These are phyloP conservation scores for Eleutherodactylus coqui DNA, from an alignment of 2,797 vertebrate genomes.

Conservation along the genomic window DNA sequence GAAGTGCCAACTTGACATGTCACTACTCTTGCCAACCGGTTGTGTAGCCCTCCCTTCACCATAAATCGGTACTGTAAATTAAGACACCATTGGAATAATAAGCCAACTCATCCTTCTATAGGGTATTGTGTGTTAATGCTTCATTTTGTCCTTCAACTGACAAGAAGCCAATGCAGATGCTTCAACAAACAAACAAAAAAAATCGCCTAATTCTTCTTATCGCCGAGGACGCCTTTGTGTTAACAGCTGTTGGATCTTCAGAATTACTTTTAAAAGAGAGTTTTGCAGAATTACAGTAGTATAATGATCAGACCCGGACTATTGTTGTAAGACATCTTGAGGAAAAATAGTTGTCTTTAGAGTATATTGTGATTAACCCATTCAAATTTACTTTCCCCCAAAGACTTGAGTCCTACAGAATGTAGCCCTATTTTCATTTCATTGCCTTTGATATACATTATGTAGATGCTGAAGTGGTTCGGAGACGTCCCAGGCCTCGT, in stretches of 20 bases:
- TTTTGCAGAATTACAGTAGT: constrained; percentile 53
- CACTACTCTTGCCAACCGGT: neutral
- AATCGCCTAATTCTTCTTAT: constrained; percentile 54
- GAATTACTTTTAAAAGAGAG: constrained; percentile 54
- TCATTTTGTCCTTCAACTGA: constrained; percentile 57
- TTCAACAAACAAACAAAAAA: constrained; percentile 35
- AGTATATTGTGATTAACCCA: constrained; percentile 47
- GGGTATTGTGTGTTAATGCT: constrained; percentile 56
- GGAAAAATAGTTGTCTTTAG: constrained; percentile 41
- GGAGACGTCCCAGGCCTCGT: neutral
- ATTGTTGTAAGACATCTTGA: constrained; percentile 43
- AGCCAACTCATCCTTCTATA: constrained; percentile 22
- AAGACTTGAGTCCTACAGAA: constrained; percentile 11
- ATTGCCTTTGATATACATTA: constrained; percentile 31
- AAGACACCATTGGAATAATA: constrained; percentile 29
- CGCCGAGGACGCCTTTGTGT: constrained; percentile 52
- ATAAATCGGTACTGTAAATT: constrained; percentile 1
- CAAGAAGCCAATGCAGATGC: constrained; percentile 58
- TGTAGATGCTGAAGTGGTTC: constrained; percentile 15
- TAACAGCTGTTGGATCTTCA: constrained; percentile 52
- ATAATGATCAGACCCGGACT: constrained; percentile 38
- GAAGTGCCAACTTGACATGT: neutral
- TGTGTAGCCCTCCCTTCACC: neutral
- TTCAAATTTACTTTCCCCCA: constrained; percentile 35
- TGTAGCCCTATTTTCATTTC: constrained; percentile 14